Base-by-base conservation (phyloP, 2,113 vertebrate genomes). In the Oreochromis tanganicae region DNA sequence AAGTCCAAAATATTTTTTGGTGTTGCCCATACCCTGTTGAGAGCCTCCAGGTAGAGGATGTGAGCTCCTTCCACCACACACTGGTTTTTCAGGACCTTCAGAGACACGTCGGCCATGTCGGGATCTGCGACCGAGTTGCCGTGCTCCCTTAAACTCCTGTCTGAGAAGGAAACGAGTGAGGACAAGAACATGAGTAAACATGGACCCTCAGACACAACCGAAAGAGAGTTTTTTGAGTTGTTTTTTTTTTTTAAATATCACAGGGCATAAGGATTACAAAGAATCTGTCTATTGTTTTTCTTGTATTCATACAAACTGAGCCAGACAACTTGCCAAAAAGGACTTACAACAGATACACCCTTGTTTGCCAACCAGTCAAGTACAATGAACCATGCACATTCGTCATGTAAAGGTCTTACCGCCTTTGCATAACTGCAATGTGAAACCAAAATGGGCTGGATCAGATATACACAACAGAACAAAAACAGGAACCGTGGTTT, bases 31-130 rank as follows among this genome's bases (percentile, higher is more conserved):
- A 99, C 99, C 97, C 96, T 96, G 93, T 99, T 99, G 88, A 99
- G 96, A 81, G 97, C 97, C 50, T 95, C 96, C 80, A 99, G 96
- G 91, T 98, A 97, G 63, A 98, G 90, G 0, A 96, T 95, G 84
- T 98, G 98, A 80, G 97, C 96, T 83, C 97, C 97, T 85, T 98
- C 98, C 89, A 97, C 89, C 34, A 99, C 96, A 93, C 97, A 98
- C 52, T 98, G 98, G 88, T 97, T 98, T 92, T 97, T 98, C 93
- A 98, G 93, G 50, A 97, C 95, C 94, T 95, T 97, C 82, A 97
- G 91, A 5, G 96, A 97, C 48, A 97, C 94, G 29, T 96, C 96
- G 7, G 93, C 95, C 85, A 95, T 94, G 91, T 97, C 97, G 1
- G 97, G 95, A 85, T 97, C 97, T 17, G 95, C 94, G 4, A 96